Evolutionary conservation across 2,888 invertebrate genomes (phyloP), one percentile per base, ranked within the genome.

Genomic region (Sinotaia quadrata): DNA sequence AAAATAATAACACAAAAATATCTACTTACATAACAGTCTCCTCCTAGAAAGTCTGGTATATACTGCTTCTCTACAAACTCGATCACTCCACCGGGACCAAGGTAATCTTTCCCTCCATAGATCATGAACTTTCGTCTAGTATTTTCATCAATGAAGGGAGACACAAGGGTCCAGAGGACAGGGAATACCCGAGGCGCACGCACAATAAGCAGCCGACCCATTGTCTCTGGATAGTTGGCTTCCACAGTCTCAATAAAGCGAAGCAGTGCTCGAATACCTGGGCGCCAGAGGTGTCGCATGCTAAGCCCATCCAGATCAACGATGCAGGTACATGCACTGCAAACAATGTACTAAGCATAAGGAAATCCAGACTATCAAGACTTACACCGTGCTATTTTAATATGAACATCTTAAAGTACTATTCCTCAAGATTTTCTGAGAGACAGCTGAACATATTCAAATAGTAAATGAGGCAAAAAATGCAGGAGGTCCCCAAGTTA

Each of bases 221-320:
- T 94, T 12, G 96, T 97, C 90, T 97, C 97, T 0, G 97, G 97
- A 89, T 97, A 97, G 89, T 97, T 96, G 54, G 94, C 94, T 88
- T 97, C 95, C 33, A 96, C 95, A 59, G 95, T 93, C 88, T 94
- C 94, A 79, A 94, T 94, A 74, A 93, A 92, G 72, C 91, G 88
- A 36, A 91, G 84, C 54, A 92, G 85, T 47, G 90, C 90, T 76
- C 90, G 92, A 75, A 97, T 93, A 31, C 97, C 97, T 0, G 97
- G 97, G 76, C 96, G 90, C 97, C 97, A 97, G 72, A 97, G 90
- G 89, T 97, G 97, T 3, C 97, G 91, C 96, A 97, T 96, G 88
- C 95, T 96, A 63, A 97, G 91, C 0, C 96, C 96, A 87, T 97
- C 97, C 80, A 97, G 91, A 90, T 97, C 97, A 36, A 97, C 94